Evolutionary conservation across 1,140 invertebrate genomes (phyloP).

Genomic region (Mya arenaria): DNA sequence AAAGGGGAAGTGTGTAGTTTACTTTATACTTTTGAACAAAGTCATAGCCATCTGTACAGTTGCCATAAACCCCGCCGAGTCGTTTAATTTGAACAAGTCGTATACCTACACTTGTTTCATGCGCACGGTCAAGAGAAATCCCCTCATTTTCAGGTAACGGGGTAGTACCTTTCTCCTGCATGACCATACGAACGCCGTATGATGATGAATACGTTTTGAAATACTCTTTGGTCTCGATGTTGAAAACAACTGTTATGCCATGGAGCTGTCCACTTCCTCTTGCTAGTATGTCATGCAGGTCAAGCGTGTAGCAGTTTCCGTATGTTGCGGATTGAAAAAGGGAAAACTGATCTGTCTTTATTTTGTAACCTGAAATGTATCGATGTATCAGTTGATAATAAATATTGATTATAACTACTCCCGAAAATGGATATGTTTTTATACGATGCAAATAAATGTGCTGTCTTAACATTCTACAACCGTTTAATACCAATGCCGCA

Average conservation of each 20-base stretch:
- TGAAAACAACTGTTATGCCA: background rate
- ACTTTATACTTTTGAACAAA: background rate
- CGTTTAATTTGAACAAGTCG: background rate
- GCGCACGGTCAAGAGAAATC: background rate
- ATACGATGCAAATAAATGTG: too few relatives aligned
- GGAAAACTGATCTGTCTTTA: background rate
- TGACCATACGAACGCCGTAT: conserved; percentile 9
- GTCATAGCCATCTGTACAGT: background rate
- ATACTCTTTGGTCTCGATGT: conserved; percentile 2
- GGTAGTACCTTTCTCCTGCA: background rate
- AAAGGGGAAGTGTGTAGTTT: background rate
- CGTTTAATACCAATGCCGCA: too few relatives aligned
- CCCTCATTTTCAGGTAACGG: conserved; percentile 6
- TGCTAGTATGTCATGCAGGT: background rate
- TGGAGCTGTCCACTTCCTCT: background rate
- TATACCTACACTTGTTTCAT: background rate
- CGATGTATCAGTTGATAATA: too few relatives aligned
- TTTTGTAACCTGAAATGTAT: background rate
- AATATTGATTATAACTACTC: too few relatives aligned
- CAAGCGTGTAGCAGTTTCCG: conserved; percentile 3
- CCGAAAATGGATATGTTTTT: too few relatives aligned
- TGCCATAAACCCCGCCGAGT: background rate
- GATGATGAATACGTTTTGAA: background rate
- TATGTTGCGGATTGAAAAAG: background rate
- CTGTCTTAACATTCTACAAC: too few relatives aligned